A percentile compares a stretch with the other conserved stretches of the same genome.
These are phyloP conservation scores for Stenurella melanura DNA, from an alignment of 2,888 invertebrate genomes.

Conservation along the genomic window DNA sequence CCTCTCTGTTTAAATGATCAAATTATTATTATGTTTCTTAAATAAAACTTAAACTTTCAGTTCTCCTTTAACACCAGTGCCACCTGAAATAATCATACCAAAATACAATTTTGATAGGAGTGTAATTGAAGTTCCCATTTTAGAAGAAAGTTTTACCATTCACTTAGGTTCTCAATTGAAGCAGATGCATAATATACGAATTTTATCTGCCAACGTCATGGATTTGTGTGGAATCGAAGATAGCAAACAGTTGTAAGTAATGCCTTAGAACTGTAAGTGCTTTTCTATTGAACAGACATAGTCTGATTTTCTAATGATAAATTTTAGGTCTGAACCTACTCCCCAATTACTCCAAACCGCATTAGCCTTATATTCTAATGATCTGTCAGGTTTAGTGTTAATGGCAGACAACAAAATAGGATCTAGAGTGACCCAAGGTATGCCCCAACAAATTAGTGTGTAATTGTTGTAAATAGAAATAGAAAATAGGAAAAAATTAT, in stretches of 20 bases:
- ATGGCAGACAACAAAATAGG: constrained; percentile 79
- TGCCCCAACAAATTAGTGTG: neutral
- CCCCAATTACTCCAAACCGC: constrained; percentile 94
- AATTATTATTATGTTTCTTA: too few species aligned
- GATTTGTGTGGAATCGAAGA: constrained; percentile 81
- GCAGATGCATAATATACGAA: constrained; percentile 97
- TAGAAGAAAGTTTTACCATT: constrained; percentile 98
- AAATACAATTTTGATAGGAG: constrained; percentile 51
- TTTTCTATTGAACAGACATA: too few species aligned
- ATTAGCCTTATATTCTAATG: constrained; percentile 93
- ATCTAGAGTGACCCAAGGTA: constrained; percentile 69
- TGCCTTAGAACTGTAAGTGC: too few species aligned
- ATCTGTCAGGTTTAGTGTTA: constrained; percentile 91
- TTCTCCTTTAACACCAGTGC: constrained; percentile 73
- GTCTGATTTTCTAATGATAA: neutral
- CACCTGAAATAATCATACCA: constrained; percentile 55
- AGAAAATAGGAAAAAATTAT: too few species aligned
- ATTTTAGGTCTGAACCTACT: constrained; percentile 76
- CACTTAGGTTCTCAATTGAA: constrained; percentile 98
- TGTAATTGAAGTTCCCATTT: constrained; percentile 62
- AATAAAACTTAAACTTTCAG: constrained; percentile 57
- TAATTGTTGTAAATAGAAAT: neutral
- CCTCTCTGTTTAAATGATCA: neutral
- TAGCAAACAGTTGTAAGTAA: constrained; percentile 64
- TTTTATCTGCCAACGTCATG: constrained; percentile 89